These are phyloP conservation scores for Trissolcus japonicus DNA, from an alignment of 2,888 invertebrate genomes.

Conservation along the genomic window DNA sequence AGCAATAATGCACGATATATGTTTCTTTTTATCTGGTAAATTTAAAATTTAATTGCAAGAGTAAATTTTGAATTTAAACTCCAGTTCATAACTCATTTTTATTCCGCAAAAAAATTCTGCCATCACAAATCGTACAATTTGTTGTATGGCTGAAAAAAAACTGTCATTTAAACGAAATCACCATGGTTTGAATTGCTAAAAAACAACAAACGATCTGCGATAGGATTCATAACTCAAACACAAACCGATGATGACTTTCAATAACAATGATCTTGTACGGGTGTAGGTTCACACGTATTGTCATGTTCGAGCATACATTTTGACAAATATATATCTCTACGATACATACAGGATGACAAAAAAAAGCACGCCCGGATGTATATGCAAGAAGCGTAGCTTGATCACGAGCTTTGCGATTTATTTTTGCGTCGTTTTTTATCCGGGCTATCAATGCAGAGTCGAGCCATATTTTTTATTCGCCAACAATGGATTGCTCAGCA, in stretches of 20 bases:
- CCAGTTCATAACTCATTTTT: no score
- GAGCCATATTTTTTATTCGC: conserved; percentile 56
- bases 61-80: no score
- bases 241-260: conserved; percentile 59
- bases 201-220: conserved; percentile 22
- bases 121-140: no score
- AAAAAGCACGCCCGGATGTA: not conserved
- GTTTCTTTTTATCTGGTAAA: no score
- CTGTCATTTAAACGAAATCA: no score
- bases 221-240: conserved; percentile 67
- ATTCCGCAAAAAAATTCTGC: no score
- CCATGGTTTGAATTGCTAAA: no score
- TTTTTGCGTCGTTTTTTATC: conserved; percentile 47
- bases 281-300: conserved; percentile 21
- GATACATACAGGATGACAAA: conserved; percentile 15
- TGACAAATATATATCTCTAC: conserved; percentile 38
- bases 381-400: conserved; percentile 36
- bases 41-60: no score
- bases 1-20: no score
- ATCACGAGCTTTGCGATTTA: conserved; percentile 22
- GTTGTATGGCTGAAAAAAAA: no score
- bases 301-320: conserved; percentile 45
- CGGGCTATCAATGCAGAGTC: conserved; percentile 38
- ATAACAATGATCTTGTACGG: conserved; percentile 43
- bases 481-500: conserved; percentile 71